These are phyloP conservation scores for Myathropa florea DNA, from an alignment of 2,888 invertebrate genomes.

Conservation along the genomic window DNA sequence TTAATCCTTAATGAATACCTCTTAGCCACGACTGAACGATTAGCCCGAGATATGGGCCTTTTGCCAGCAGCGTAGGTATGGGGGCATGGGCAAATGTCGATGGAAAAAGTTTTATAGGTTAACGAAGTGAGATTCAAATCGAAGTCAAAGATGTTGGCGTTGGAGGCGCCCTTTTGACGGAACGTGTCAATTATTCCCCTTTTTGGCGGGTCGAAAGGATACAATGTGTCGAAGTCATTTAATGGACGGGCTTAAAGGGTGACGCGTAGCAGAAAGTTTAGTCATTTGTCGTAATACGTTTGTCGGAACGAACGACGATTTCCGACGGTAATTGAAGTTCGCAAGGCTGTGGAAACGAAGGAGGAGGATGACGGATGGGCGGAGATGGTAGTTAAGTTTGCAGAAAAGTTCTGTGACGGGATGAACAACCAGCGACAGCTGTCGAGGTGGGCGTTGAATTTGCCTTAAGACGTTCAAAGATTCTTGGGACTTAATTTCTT, in stretches of 20 bases:
- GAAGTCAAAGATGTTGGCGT: background rate
- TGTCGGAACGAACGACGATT: background rate
- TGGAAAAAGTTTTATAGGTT: background rate
- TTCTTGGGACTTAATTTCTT: too few relatives aligned
- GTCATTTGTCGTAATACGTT: background rate
- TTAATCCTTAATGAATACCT: conserved; percentile 16
- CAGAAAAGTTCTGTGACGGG: background rate
- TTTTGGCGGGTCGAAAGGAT: background rate
- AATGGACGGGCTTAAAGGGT: conserved; percentile 1
- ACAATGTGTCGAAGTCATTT: background rate
- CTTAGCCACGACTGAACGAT: conserved; percentile 5
- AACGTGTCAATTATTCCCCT: background rate
- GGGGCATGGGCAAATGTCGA: background rate
- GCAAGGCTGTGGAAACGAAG: background rate
- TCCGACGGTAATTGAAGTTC: conserved; percentile 8
- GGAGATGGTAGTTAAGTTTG: background rate
- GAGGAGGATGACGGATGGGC: background rate
- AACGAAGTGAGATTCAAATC: background rate
- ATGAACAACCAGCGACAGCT: too few relatives aligned
- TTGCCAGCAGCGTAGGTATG: background rate
- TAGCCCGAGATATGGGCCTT: background rate
- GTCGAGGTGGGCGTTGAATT: too few relatives aligned
- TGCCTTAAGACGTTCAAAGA: too few relatives aligned
- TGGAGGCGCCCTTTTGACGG: background rate
- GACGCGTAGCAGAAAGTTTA: background rate